These are phyloP conservation scores for Rapana venosa DNA, from an alignment of 2,888 invertebrate species.

Conservation along the genomic window DNA sequence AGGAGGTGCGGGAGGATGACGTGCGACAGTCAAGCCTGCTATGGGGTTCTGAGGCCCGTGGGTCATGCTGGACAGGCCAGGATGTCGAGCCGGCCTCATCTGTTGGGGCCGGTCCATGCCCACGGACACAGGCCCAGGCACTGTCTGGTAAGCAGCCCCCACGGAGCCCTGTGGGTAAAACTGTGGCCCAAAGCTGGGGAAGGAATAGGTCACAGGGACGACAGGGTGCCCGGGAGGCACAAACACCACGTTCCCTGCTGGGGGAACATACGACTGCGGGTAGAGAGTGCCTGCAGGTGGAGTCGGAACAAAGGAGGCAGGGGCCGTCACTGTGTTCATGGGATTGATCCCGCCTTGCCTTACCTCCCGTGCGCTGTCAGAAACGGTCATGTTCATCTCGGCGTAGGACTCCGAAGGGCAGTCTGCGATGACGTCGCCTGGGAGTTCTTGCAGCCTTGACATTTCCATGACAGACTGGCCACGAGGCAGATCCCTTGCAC, in stretches of 20 bases:
- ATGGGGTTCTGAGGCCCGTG: too few relatives aligned
- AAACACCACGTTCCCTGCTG: background rate
- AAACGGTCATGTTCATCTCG: background rate
- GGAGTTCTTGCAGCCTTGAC: conserved; percentile 13
- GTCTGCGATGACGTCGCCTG: background rate
- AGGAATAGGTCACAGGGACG: background rate
- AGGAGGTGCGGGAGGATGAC: background rate
- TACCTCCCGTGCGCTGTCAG: background rate
- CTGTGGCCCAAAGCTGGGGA: background rate
- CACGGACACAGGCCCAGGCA: background rate
- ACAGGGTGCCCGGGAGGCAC: background rate
- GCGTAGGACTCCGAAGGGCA: background rate
- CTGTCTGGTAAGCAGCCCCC: background rate
- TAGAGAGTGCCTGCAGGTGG: background rate
- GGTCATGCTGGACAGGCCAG: background rate
- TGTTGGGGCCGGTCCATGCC: background rate
- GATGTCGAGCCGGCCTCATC: background rate
- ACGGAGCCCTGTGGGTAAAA: background rate
- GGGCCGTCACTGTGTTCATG: background rate
- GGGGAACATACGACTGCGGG: background rate
- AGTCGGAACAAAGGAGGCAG: background rate
- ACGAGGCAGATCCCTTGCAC: background rate
- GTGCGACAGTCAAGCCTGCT: too few relatives aligned
- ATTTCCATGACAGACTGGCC: conserved; percentile 14
- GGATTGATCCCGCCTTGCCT: background rate